Evolutionary conservation across 1,140 invertebrate species (phyloP).

Genomic region (Pseudomyrmex concolor): DNA sequence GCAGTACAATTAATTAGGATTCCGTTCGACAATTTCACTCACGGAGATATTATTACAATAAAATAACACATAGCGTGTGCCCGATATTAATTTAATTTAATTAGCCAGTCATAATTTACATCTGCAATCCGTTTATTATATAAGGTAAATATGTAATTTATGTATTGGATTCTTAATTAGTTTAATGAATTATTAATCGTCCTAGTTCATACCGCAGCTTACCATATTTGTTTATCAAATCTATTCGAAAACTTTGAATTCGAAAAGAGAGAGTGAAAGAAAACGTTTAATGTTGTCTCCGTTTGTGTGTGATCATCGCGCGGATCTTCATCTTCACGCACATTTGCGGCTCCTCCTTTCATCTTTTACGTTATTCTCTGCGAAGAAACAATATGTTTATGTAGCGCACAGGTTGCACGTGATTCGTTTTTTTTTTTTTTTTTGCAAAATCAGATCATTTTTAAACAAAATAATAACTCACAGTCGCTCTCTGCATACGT

Average conservation of each 20-base stretch:
- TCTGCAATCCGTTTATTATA: slow-evolving; percentile 43
- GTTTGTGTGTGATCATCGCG: too few species aligned
- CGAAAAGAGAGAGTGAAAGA: too few species aligned
- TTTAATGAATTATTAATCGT: slow-evolving; percentile 37
- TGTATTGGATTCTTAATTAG: slow-evolving; percentile 51
- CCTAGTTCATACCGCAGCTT: background rate
- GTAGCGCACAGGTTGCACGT: too few species aligned
- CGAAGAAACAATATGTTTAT: too few species aligned
- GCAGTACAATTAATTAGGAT: slow-evolving; percentile 46
- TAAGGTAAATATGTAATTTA: slow-evolving; percentile 31
- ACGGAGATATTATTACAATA: slow-evolving; percentile 46
- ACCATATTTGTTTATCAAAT: background rate
- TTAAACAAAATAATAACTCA: slow-evolving; percentile 3
- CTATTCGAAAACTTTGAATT: background rate
- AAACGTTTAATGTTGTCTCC: too few species aligned
- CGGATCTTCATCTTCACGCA: too few species aligned
- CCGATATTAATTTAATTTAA: slow-evolving; percentile 58
- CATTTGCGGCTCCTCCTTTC: too few species aligned
- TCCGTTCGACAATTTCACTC: slow-evolving; percentile 46
- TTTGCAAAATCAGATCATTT: background rate
- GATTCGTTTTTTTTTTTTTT: background rate
- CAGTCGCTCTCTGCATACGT: slow-evolving; percentile 25
- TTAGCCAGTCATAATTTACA: slow-evolving; percentile 51
- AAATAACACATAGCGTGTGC: slow-evolving; percentile 37
- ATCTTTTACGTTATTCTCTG: too few species aligned